phyloP scores from a whole-genome alignment of 2,113 vertebrate genomes.

The Pseudorhombus dupliciocellatus region DNA sequence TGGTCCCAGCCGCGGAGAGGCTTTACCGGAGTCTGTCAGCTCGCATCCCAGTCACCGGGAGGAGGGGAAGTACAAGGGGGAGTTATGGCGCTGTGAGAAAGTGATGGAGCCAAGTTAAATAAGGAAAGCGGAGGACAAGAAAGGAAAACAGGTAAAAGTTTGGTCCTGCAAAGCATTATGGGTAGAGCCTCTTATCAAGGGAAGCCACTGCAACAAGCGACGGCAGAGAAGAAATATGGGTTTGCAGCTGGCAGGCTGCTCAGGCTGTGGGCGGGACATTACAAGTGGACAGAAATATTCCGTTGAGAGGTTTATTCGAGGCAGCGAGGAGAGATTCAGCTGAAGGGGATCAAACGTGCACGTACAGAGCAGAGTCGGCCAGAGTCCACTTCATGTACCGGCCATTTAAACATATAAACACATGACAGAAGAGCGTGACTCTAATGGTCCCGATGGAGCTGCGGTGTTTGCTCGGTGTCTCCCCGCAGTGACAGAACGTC shows the following conservation, averaged over 20 bases:
- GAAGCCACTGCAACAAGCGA: no score
- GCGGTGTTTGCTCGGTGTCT: background rate
- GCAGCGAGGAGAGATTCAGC: no score
- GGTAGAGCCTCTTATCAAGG: background rate
- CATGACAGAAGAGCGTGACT: background rate
- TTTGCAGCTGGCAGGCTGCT: no score
- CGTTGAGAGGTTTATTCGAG: no score
- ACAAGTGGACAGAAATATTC: no score
- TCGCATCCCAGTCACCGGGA: conserved; percentile 53
- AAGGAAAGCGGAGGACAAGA: background rate
- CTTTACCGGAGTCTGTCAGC: conserved; percentile 48
- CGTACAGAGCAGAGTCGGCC: no score
- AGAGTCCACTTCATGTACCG: no score
- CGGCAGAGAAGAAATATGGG: no score
- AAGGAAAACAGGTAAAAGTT: background rate
- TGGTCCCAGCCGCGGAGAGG: conserved; percentile 38
- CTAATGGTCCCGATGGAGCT: background rate
- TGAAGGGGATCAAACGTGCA: no score
- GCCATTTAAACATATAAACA: no score
- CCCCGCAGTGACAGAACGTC: background rate
- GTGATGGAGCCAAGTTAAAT: background rate
- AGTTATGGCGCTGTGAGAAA: background rate
- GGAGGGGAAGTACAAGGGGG: background rate
- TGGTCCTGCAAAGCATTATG: background rate
- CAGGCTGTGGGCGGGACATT: no score